Evolutionary conservation across 1,140 invertebrate genomes (phyloP), one percentile per base, ranked within the genome.

Genomic region (Diprion similis): DNA sequence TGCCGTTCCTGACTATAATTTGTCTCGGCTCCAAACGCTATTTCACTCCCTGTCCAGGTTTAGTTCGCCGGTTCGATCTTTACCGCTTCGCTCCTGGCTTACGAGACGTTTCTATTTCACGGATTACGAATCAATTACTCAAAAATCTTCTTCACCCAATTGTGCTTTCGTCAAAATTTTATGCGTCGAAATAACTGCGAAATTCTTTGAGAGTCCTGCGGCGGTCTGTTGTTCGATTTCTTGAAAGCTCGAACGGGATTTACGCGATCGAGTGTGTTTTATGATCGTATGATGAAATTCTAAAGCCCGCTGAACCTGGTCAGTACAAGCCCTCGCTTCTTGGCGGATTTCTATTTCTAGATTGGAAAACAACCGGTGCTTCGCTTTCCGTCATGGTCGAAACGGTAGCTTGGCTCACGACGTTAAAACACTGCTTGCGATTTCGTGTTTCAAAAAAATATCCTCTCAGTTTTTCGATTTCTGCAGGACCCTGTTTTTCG

Each of bases 301-400:
- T 13, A 59, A 17, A 13, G 9, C n/a, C 51, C n/a, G 51, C 51
- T 6, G 24, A 37, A 37, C 24, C 24, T 37, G 24, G 24, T 37
- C 24, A 37, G 24, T 37, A 37, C 6, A 0, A 37, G 24, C 24
- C 6, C 24, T 37, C 24, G 24, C 24, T 68, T 24, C 24, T 24
- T 17, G 67, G 67, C 13, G 67, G n/a, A 68, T 66, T 81, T 83
- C 83, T 85, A 85, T 85, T 85, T 82, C 74, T 72, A 75, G 82
- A 79, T 79, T 80, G 48, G 78, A 82, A 84, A 85, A 85, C 80
- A 84, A 84, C 78, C 83, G 51, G 51, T 59, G 51, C n/a, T 13
- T 17, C 51, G 51, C 51, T 59, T 59, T 59, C n/a, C 51, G 51
- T 59, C 11, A 59, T 9, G 51, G 51, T 59, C 51, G 51, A 59